These are phyloP conservation scores for Spodoptera littoralis DNA, from an alignment of 2,888 invertebrate genomes.

Conservation along the genomic window DNA sequence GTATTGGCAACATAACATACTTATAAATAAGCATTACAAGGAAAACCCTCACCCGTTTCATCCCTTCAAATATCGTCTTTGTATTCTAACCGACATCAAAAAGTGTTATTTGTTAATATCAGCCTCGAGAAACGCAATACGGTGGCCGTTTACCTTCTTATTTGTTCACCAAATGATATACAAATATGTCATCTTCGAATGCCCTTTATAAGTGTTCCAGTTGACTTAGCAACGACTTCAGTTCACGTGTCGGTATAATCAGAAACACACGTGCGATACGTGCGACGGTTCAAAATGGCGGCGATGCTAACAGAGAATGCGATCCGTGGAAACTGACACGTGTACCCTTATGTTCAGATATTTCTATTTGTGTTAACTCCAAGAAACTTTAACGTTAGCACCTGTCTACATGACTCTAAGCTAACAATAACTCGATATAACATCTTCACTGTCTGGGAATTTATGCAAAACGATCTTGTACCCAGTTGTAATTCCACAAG, in stretches of 20 bases:
- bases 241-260: neutral
- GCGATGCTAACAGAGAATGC: conserved; percentile 2
- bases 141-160: neutral
- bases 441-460: too few relatives aligned
- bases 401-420: too few relatives aligned
- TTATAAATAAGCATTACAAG: too few relatives aligned
- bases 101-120: too few relatives aligned
- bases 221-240: neutral
- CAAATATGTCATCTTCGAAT: neutral
- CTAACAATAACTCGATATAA: too few relatives aligned
- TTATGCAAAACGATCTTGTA: too few relatives aligned
- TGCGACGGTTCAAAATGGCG: neutral
- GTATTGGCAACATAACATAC: too few relatives aligned
- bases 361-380: conserved; percentile 3
- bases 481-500: too few relatives aligned
- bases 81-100: too few relatives aligned
- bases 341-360: conserved; percentile 1
- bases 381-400: neutral
- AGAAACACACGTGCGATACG: neutral
- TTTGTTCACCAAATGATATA: neutral
- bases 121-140: too few relatives aligned
- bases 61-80: too few relatives aligned
- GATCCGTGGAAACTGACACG: conserved; percentile 6
- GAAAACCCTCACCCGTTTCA: neutral
- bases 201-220: neutral